Percentiles rank a stretch among this genome's conserved stretches.
Evolutionary conservation across 2,888 invertebrate species (phyloP).

Genomic region (Eustalomyia histrio): DNA sequence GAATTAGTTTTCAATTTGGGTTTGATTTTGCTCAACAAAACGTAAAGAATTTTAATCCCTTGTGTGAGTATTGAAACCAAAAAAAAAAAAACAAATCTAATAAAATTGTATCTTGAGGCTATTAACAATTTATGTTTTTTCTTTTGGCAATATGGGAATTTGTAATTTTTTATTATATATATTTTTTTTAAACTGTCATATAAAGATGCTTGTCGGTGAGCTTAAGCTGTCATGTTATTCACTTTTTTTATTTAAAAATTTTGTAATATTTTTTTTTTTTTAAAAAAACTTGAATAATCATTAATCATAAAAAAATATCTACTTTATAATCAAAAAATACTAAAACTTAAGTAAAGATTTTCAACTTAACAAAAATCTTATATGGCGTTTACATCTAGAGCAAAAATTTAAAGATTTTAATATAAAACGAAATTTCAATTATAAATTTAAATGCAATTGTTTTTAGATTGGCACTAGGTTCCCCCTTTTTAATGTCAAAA

Average conservation of each 20-base stretch:
- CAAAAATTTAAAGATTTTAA: too few relatives aligned
- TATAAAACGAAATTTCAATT: too few relatives aligned
- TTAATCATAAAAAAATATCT: slow-evolving; percentile 45
- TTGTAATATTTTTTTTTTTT: slow-evolving; percentile 38
- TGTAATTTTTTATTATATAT: background rate
- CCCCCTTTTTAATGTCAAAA: too few relatives aligned
- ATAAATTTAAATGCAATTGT: too few relatives aligned
- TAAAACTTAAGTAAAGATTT: too few relatives aligned
- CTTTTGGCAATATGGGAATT: slow-evolving; percentile 4
- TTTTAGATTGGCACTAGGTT: too few relatives aligned
- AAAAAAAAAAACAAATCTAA: slow-evolving; percentile 19
- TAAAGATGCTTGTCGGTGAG: slow-evolving; percentile 62
- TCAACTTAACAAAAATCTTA: too few relatives aligned
- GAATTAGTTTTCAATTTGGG: background rate
- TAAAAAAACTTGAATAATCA: slow-evolving; percentile 30
- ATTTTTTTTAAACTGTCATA: slow-evolving; percentile 55
- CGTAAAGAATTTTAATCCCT: slow-evolving; percentile 47
- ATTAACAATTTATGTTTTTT: slow-evolving; percentile 5
- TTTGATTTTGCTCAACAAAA: slow-evolving; percentile 3
- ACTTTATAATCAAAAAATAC: background rate
- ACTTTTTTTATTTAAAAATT: slow-evolving; percentile 20
- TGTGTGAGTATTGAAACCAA: slow-evolving; percentile 16
- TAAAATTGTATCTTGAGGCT: slow-evolving; percentile 10
- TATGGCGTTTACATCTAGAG: too few relatives aligned
- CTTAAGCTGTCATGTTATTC: slow-evolving; percentile 59